Evolutionary conservation across 2,888 invertebrate species (phyloP), one percentile per base, ranked within the genome.

Genomic region (Cyaniris semiargus): DNA sequence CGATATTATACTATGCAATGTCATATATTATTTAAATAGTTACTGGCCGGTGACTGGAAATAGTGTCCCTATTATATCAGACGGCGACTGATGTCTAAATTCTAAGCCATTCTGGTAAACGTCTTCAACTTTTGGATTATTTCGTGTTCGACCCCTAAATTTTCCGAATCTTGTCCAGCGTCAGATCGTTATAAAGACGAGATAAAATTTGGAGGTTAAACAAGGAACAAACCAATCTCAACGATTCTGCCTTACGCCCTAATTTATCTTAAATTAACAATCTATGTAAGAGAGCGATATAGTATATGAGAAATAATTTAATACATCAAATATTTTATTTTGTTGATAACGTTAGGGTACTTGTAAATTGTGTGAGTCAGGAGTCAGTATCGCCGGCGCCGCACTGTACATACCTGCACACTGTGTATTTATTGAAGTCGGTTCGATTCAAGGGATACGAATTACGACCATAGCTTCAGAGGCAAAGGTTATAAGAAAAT

Each of bases 1-100:
- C 90, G 93, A 94, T 90, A 94, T 94, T 91, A 89, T 88, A 90
- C 90, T 92, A 91, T 90, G 86, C 90, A 90, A 90, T 88, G 88
- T 92, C 93, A 91, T 93, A 90, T 92, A 91, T 91, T 86, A 87
- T 86, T 87, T 87, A 87, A 90, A 88, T 90, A 90, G 86, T 85
- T 80, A 76, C 82, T 79, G 80, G 83, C 83, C 79, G 72, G 83
- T 82, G 83, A 84, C 83, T 79, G 81, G 13, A 53, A 53, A 77
- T 78, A 80, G 89, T 90, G 89, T 90, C 91, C 90, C 91, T 48
- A 21, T 21, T 15, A 38, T 71, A 21, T 38, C 34, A 72, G 38
- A 38, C 34, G 44, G 71, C 70, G 18, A 70, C 27, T 21, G 58
- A 58, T 58, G 58, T 21, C 58, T 3, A 58, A 21, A 58, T 10